Evolutionary conservation across 2,113 vertebrate genomes (phyloP).

Genomic region (Rhegmatorhina hoffmannsi): DNA sequence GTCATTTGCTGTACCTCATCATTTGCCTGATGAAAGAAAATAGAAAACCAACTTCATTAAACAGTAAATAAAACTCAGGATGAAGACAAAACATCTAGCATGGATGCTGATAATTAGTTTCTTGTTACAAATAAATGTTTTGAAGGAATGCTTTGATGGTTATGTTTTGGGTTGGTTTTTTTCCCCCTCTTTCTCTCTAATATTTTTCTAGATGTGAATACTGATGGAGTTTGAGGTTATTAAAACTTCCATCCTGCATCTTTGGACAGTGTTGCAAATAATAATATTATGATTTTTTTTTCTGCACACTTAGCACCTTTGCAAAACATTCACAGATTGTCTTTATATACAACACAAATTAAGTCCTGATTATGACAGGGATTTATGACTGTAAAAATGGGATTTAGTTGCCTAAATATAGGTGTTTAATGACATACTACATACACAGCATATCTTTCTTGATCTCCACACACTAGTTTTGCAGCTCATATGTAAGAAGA

Average conservation of each 20-base stretch:
- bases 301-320: not conserved
- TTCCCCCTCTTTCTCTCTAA: not conserved
- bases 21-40: slow-evolving; percentile 43
- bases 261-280: not conserved
- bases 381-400: not conserved
- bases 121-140: not conserved
- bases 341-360: not conserved
- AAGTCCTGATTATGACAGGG: not conserved
- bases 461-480: not conserved
- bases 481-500: not conserved
- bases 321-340: not conserved
- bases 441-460: not conserved
- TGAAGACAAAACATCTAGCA: not conserved
- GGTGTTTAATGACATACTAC: not conserved
- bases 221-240: not conserved
- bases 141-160: not conserved
- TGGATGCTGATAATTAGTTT: slow-evolving; percentile 16
- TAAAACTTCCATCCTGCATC: not conserved
- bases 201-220: not conserved
- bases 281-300: not conserved
- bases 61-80: slow-evolving; percentile 33
- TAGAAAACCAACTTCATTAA: slow-evolving; percentile 39
- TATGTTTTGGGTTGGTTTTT: not conserved
- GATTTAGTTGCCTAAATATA: not conserved
- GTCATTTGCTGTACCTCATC: slow-evolving; percentile 27